Evolutionary conservation across 2,797 vertebrate species (phyloP).

Genomic region (Tauraco hartlaubi): DNA sequence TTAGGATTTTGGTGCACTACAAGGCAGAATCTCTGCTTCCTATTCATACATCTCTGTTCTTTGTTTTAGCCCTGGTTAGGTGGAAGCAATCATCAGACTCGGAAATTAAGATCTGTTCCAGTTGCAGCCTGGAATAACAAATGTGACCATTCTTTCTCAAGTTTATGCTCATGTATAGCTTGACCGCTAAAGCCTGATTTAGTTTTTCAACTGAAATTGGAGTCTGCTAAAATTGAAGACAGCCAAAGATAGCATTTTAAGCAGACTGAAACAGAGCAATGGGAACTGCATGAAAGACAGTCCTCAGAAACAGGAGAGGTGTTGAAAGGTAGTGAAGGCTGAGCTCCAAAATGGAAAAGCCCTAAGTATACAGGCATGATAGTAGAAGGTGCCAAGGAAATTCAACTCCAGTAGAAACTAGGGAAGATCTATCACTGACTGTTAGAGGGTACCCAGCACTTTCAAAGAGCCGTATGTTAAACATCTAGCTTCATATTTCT

Average conservation of each 20-base stretch:
- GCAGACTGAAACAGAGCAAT: conserved; percentile 58
- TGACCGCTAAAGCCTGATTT: not conserved
- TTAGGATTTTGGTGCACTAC: not conserved
- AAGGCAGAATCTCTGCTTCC: not conserved
- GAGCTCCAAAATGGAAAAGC: conserved; percentile 44
- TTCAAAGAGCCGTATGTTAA: conserved; percentile 38
- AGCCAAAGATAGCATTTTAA: conserved; percentile 55
- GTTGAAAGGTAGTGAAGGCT: conserved; percentile 64
- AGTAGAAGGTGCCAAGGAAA: conserved; percentile 61
- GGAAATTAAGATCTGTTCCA: not conserved
- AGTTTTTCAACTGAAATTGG: conserved; percentile 18
- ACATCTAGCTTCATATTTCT: conserved; percentile 31
- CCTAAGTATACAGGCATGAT: conserved; percentile 15
- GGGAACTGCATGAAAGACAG: conserved; percentile 43
- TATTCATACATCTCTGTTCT: not conserved
- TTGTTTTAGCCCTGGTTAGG: not conserved
- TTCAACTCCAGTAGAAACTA: conserved; percentile 35
- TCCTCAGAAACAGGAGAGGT: conserved; percentile 25
- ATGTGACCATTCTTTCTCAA: not conserved
- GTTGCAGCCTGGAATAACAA: not conserved
- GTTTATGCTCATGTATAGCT: not conserved
- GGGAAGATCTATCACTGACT: conserved; percentile 9
- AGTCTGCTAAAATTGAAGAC: conserved; percentile 47
- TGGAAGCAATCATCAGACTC: not conserved
- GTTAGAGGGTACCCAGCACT: conserved; percentile 36